A percentile compares a stretch with the other conserved stretches of the same genome.
Conservation (phyloP, 2,888 invertebrate species). For the Drosophila monieri region DNA sequence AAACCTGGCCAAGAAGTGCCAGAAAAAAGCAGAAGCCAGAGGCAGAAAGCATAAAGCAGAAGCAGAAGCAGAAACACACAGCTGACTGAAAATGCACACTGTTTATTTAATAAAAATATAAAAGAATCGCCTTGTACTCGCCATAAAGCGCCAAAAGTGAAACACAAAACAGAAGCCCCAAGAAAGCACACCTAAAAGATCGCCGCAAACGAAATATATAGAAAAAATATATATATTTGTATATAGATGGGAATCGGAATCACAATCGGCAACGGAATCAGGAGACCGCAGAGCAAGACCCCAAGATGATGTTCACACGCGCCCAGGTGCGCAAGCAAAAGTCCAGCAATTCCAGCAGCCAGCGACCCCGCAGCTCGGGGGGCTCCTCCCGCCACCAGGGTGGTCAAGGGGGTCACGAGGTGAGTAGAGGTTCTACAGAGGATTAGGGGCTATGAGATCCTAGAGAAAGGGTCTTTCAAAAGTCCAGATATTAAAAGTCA, state of each 20-base stretch:
- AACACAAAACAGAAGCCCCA: constrained; percentile 64
- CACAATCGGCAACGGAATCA: constrained; percentile 7
- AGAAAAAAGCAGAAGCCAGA: not conserved
- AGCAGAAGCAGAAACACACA: constrained; percentile 37
- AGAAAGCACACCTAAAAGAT: constrained; percentile 4
- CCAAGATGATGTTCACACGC: constrained; percentile 89
- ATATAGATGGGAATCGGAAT: constrained; percentile 20
- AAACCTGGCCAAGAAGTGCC: constrained; percentile 43
- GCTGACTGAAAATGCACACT: constrained; percentile 54
- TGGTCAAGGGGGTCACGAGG: constrained; percentile 50
- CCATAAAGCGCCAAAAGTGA: constrained; percentile 41
- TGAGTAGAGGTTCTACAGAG: constrained; percentile 31
- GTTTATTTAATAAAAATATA: constrained; percentile 70
- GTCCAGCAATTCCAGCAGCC: constrained; percentile 75
- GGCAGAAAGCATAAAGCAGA: constrained; percentile 3
- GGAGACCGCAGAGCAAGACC: constrained; percentile 28
- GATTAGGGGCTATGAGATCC: not conserved
- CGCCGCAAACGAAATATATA: not conserved
- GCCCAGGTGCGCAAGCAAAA: constrained; percentile 87
- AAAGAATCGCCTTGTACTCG: constrained; percentile 40
- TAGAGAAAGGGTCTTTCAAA: too few species aligned
- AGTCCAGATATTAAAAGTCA: too few species aligned
- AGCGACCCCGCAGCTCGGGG: constrained; percentile 70
- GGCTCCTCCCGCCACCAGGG: constrained; percentile 50
- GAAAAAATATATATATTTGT: constrained; percentile 12